phyloP scores from a whole-genome alignment of 2,113 vertebrate species.

The Anguilla japonica region DNA sequence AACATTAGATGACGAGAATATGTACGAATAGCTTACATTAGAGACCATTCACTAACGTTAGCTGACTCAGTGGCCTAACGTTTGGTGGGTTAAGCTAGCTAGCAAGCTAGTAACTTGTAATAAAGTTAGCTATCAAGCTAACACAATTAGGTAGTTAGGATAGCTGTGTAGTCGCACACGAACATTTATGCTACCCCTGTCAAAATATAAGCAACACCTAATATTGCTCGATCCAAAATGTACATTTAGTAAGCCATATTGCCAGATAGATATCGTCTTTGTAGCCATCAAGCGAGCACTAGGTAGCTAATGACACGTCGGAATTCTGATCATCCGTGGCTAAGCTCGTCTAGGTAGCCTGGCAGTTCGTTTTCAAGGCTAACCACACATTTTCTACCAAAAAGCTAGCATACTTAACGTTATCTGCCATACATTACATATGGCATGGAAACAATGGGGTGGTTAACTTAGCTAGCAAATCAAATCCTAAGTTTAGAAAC shows the following conservation, averaged over 20 bases:
- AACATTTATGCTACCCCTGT: neutral
- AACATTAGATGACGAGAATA: no score
- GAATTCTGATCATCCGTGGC: neutral
- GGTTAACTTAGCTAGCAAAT: neutral
- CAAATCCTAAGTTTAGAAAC: neutral
- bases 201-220: neutral
- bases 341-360: neutral
- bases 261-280: no score
- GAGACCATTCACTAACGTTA: no score
- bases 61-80: neutral
- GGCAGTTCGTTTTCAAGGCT: neutral
- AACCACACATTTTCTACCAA: neutral
- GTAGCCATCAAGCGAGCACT: neutral
- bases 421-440: neutral
- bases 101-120: neutral
- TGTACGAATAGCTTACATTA: no score
- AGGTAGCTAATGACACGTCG: neutral
- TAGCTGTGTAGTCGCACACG: neutral
- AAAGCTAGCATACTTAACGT: neutral
- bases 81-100: neutral
- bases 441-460: neutral
- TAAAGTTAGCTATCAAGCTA: neutral
- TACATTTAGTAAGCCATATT: neutral
- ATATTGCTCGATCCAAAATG: neutral
- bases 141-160: neutral